Conservation (phyloP, 2,888 invertebrate species). For the Idaea aversata region DNA sequence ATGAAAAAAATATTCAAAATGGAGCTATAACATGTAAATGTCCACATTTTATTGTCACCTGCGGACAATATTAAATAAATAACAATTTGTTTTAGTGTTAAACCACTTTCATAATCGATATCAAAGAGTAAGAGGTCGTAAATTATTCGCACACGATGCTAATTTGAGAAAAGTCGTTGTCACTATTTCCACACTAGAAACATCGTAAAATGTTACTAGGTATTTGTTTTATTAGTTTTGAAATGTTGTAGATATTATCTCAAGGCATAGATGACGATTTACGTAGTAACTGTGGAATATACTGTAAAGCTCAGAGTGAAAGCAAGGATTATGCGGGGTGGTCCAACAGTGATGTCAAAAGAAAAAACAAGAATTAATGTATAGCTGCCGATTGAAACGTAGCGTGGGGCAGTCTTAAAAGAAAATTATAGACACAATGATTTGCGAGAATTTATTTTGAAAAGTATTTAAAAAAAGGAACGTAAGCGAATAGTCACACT, state of each 20-base stretch:
- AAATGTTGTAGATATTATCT: background rate
- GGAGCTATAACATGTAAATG: background rate
- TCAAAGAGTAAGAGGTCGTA: slow-evolving; percentile 18
- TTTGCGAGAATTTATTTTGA: too few relatives aligned
- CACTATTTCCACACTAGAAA: slow-evolving; percentile 1
- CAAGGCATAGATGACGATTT: background rate
- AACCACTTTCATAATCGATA: slow-evolving; percentile 8
- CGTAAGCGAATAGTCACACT: too few relatives aligned
- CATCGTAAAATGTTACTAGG: slow-evolving; percentile 1
- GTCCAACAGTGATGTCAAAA: background rate
- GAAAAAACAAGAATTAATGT: background rate
- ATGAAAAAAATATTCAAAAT: background rate
- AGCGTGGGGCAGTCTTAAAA: too few relatives aligned
- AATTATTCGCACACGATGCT: slow-evolving; percentile 12
- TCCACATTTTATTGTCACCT: background rate
- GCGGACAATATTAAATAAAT: background rate
- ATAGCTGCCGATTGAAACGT: background rate
- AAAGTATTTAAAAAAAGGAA: too few relatives aligned
- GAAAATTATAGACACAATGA: too few relatives aligned
- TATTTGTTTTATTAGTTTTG: slow-evolving; percentile 3
- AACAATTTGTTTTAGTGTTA: background rate
- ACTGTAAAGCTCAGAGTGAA: background rate
- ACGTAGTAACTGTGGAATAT: background rate
- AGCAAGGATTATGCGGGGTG: too few relatives aligned
- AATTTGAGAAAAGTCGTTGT: background rate